Conservation (phyloP, 1,140 invertebrate genomes). For the Brachionus manjavacas region DNA sequence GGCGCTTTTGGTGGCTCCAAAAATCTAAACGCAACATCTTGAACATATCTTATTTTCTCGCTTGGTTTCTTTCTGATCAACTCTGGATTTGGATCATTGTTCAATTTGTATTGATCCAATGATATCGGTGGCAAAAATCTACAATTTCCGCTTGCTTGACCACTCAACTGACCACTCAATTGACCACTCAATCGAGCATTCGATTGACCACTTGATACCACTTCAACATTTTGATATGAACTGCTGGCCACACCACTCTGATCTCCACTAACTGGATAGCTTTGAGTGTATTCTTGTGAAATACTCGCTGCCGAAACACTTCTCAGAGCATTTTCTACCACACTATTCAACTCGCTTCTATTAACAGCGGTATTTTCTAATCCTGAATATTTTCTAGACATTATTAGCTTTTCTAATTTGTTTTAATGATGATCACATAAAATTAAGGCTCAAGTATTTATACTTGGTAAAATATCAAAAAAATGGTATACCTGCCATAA, state of each 20-base stretch:
- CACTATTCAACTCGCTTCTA: neutral
- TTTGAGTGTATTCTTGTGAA: neutral
- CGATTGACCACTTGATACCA: too few relatives aligned
- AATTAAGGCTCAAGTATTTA: neutral
- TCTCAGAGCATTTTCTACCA: neutral
- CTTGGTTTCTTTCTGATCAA: slow-evolving; percentile 18
- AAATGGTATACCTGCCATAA: neutral
- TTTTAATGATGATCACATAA: neutral
- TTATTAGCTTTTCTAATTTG: neutral
- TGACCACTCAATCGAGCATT: neutral
- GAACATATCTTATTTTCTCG: slow-evolving; percentile 13
- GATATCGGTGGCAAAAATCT: slow-evolving; percentile 10
- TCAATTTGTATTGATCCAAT: slow-evolving; percentile 31
- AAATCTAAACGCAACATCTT: slow-evolving; percentile 15
- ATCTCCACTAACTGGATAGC: neutral
- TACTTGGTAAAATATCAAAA: neutral
- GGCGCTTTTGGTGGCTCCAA: slow-evolving; percentile 26
- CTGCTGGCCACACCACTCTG: neutral
- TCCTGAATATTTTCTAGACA: neutral
- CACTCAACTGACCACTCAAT: neutral
- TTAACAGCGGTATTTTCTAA: neutral
- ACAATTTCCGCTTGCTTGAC: neutral
- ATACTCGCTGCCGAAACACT: neutral
- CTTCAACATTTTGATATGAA: neutral
- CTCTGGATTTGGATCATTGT: slow-evolving; percentile 40